Evolutionary conservation across 2,888 invertebrate species (phyloP).

Genomic region (Andrena bucephala): DNA sequence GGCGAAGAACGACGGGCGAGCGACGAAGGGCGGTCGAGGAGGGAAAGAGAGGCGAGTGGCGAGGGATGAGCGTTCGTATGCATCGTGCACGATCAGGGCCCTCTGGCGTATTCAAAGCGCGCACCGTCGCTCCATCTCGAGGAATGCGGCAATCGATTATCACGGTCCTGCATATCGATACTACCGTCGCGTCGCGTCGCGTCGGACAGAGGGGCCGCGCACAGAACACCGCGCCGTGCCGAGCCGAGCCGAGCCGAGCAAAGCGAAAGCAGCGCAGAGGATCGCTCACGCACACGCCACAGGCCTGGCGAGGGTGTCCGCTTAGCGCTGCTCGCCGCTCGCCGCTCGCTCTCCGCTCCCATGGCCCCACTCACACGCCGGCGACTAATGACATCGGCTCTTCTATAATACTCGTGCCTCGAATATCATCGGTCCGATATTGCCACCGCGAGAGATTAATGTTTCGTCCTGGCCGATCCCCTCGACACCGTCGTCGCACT

Average conservation of each 20-base stretch:
- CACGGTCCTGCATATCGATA: slow-evolving; percentile 82
- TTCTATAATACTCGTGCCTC: slow-evolving; percentile 82
- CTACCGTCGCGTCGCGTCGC: slow-evolving; percentile 74
- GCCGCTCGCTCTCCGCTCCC: slow-evolving; percentile 28
- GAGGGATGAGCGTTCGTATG: slow-evolving; percentile 61
- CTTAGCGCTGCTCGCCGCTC: slow-evolving; percentile 37
- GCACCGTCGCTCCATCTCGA: slow-evolving; percentile 78
- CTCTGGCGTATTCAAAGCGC: slow-evolving; percentile 75
- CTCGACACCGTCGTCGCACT: background rate
- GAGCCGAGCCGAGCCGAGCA: slow-evolving; percentile 24
- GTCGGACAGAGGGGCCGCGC: slow-evolving; percentile 58
- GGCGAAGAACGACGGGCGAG: slow-evolving; percentile 48
- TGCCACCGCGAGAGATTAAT: slow-evolving; percentile 84
- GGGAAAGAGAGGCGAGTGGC: slow-evolving; percentile 18
- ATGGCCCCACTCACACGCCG: slow-evolving; percentile 65
- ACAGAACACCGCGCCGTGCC: background rate
- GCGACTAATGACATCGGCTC: slow-evolving; percentile 79
- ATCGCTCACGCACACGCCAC: slow-evolving; percentile 1
- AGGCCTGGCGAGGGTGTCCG: slow-evolving; percentile 51
- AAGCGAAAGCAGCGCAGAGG: slow-evolving; percentile 14
- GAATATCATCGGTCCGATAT: slow-evolving; percentile 83
- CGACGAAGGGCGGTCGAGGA: background rate
- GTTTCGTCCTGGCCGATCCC: slow-evolving; percentile 75
- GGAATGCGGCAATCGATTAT: slow-evolving; percentile 83
- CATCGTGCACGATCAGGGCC: slow-evolving; percentile 67